Evolutionary conservation across 2,113 vertebrate species (phyloP), one percentile per base, ranked within the genome.

Genomic region (Rutilus rutilus): DNA sequence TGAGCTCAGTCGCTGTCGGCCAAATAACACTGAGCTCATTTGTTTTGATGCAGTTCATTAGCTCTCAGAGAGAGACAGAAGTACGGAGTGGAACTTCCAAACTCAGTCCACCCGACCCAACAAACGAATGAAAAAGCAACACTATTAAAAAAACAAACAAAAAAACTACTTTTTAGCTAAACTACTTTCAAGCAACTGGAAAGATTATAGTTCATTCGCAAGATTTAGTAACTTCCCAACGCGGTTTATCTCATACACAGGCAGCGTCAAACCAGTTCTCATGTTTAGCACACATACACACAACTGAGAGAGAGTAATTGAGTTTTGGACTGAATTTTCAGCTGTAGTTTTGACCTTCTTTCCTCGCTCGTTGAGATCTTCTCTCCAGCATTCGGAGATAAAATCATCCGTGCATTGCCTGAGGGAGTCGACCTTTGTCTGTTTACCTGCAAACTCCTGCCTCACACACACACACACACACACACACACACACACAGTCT

Each of bases 1-100:
- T 69, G 83, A 36, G 69, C 25, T 85, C 80, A 21, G 65, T 54
- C 30, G 62, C 79, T 78, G 71, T 59, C 33, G 30, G 76, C 77
- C 42, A 87, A 82, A 85, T 36, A 88, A 60, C 78, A 39, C 25
- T 42, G 52, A 81, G 77, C 69, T 64, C 12, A 25, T 76, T 82
- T 83, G 73, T 82, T 89, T 85, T 78, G n/a, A 89, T 30, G 79
- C 47, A 83, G 69, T 39, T 71, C 64, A 82, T 88, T 79, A 78
- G 25, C 59, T 19, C 82, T 80, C 19, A 78, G 85, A 88, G 87
- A 78, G 42, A 57, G 39, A 82, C 42, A 57, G 39, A 3, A 65
- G 21, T 42, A 82, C 65, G 4, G 57, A 88, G 65, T 83, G 81
- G 12, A 69, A 89, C 87, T 88, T 75, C 33, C 33, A 69, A 45